phyloP scores from a whole-genome alignment of 2,113 vertebrate species.

The Gallinago jamesoni region DNA sequence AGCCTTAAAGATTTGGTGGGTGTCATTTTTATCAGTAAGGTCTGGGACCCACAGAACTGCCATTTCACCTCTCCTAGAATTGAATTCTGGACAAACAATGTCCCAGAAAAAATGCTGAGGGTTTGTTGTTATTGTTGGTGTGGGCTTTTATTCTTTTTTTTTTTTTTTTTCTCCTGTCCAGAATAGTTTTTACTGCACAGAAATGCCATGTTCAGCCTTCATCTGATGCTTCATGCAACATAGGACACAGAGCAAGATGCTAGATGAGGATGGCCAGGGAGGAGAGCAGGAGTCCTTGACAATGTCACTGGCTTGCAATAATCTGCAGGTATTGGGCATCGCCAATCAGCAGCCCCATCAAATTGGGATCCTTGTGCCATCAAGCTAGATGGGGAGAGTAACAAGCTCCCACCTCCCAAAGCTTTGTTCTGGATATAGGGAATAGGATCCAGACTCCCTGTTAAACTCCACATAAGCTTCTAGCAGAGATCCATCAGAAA shows the following conservation, averaged over 20 bases:
- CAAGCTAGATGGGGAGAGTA: not conserved
- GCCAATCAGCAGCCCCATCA: not conserved
- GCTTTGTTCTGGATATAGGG: not conserved
- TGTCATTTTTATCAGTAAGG: not conserved
- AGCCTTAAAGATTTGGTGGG: not conserved
- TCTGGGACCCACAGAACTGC: not conserved
- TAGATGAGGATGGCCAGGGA: not conserved
- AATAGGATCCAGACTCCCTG: not conserved
- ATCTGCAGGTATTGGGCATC: not conserved
- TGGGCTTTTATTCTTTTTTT: not conserved
- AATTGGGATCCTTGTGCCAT: not conserved
- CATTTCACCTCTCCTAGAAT: not conserved
- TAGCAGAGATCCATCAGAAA: not conserved
- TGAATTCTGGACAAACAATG: not conserved
- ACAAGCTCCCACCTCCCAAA: not conserved
- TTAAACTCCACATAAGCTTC: not conserved
- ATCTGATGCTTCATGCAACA: not conserved
- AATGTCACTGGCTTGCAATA: not conserved
- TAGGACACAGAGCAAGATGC: not conserved
- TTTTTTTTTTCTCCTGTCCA: not conserved
- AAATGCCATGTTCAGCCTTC: not conserved
- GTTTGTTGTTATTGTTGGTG: not conserved
- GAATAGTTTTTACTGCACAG: not conserved
- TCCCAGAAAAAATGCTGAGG: fast-evolving
- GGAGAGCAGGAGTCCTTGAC: not conserved